A percentile compares a stretch with the other conserved stretches of the same genome.
Conservation (phyloP, 2,113 vertebrate species). For the Thunnus thynnus region DNA sequence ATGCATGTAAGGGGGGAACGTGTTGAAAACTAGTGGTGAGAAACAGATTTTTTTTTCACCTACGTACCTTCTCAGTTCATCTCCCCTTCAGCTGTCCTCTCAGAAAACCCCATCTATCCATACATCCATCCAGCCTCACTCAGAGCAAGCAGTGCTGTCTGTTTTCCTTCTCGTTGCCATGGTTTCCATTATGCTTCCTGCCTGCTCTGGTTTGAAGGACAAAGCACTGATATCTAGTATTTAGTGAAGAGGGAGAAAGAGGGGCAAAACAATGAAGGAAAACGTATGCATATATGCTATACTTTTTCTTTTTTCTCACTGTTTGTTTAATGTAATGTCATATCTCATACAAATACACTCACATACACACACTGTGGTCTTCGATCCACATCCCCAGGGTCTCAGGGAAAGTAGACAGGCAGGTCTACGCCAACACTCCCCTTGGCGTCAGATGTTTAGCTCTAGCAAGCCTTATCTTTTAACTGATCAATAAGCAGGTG, state of each 20-base stretch:
- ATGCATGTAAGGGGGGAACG: slow-evolving; percentile 11
- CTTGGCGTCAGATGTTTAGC: slow-evolving; percentile 59
- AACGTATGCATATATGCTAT: background rate
- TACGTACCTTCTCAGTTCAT: slow-evolving; percentile 27
- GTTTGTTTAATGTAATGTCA: slow-evolving; percentile 12
- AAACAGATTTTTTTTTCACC: slow-evolving; percentile 44
- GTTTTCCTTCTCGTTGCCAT: slow-evolving; percentile 75
- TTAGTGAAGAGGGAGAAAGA: slow-evolving; percentile 39
- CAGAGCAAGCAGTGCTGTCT: slow-evolving; percentile 52
- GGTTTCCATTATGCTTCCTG: slow-evolving; percentile 80
- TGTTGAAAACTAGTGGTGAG: slow-evolving; percentile 25
- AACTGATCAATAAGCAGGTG: slow-evolving; percentile 78
- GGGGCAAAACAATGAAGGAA: slow-evolving; percentile 4
- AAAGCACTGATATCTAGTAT: slow-evolving; percentile 71
- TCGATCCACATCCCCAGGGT: slow-evolving; percentile 51
- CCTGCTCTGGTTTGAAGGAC: slow-evolving; percentile 80
- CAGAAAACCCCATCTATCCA: slow-evolving; percentile 32
- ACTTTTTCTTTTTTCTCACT: background rate
- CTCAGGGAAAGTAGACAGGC: slow-evolving; percentile 47
- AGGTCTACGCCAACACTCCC: slow-evolving; percentile 52
- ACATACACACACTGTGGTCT: slow-evolving; percentile 13
- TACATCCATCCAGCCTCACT: slow-evolving; percentile 56
- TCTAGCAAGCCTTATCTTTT: slow-evolving; percentile 63
- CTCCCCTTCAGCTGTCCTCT: slow-evolving; percentile 47
- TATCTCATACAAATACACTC: background rate